phyloP scores from a whole-genome alignment of 2,888 invertebrate genomes.

The Ischnus inquisitorius region DNA sequence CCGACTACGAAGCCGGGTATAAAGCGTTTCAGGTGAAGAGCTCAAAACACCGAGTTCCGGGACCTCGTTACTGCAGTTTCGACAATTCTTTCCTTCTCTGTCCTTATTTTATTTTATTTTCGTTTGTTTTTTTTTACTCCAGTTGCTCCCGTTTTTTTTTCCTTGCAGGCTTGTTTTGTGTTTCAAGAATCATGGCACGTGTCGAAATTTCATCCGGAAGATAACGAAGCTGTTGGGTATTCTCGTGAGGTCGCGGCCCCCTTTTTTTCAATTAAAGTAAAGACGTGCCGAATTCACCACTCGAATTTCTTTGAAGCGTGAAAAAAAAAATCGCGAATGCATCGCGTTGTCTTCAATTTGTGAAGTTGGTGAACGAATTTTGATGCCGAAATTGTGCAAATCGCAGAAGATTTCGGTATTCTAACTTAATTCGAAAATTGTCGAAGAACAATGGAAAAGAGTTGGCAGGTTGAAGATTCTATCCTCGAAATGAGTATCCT shows the following conservation, averaged over 20 bases:
- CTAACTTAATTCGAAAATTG: neutral
- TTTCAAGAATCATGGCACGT: neutral
- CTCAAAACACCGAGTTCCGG: conserved; percentile 33
- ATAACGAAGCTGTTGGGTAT: conserved; percentile 44
- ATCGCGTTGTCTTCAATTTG: neutral
- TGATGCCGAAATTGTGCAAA: neutral
- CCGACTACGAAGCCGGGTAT: neutral
- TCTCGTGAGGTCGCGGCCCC: neutral
- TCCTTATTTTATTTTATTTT: neutral
- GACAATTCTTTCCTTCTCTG: conserved; percentile 44
- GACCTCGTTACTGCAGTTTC: conserved; percentile 62
- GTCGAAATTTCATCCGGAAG: conserved; percentile 30
- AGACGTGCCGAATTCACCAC: no score
- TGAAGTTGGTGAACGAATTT: neutral
- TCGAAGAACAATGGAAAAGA: conserved; percentile 1
- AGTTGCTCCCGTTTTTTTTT: neutral
- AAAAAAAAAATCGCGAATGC: no score
- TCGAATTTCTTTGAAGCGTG: no score
- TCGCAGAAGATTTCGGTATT: neutral
- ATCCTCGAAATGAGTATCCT: neutral
- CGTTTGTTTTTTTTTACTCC: conserved; percentile 2
- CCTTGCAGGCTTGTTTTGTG: neutral
- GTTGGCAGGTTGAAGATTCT: neutral
- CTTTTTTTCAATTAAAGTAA: neutral
- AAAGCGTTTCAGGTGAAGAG: conserved; percentile 20